Evolutionary conservation across 2,888 invertebrate genomes (phyloP), one percentile per base, ranked within the genome.

Genomic region (Oscheius onirici): DNA sequence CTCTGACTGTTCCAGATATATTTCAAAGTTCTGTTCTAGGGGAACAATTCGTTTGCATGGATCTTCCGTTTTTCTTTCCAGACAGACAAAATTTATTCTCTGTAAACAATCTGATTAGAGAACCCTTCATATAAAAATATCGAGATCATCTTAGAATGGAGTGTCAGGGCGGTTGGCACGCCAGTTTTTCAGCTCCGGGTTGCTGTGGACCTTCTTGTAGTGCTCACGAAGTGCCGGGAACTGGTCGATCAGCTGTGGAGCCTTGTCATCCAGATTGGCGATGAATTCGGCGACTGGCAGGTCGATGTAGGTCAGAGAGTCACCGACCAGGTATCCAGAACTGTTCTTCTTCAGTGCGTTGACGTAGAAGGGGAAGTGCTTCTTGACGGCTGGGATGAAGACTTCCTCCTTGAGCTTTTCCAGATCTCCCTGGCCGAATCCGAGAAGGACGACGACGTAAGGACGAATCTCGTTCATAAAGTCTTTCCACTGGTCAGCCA

Each of bases 111-210:
- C 34, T 34, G 34, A 8, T 6, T 8, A 34, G 34, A 34, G 3
- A 6, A 34, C 3, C 5, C 3, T 34, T 34, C 34, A 34, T 0
- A 6, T 3, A 34, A 34, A n/a, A n/a, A n/a, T n/a, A n/a, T 43
- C 15, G 46, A 46, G 46, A 46, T 46, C 46, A 46, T 13, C 5
- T 70, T 52, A 70, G 54, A 70, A 70, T 24, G 72, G 68, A 20
- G 77, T 82, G 2, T 81, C 78, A 10, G 82, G 82, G 40, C 85
- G 70, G 15, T 58, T 78, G 17, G 78, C 80, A 26, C 84, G 73
- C 75, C 81, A 84, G 22, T 80, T 72, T 67, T 78, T 78, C 54
- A 85, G 76, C 41, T 78, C 74, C 1, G 83, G 83, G 22, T 79
- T 54, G 10, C 69, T 28, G 41, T 81, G 82, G 34, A 84, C 73